Percentiles rank a stretch among this genome's conserved stretches.
phyloP scores from a whole-genome alignment of 1,140 invertebrate species.

The Oryzaephilus surinamensis region DNA sequence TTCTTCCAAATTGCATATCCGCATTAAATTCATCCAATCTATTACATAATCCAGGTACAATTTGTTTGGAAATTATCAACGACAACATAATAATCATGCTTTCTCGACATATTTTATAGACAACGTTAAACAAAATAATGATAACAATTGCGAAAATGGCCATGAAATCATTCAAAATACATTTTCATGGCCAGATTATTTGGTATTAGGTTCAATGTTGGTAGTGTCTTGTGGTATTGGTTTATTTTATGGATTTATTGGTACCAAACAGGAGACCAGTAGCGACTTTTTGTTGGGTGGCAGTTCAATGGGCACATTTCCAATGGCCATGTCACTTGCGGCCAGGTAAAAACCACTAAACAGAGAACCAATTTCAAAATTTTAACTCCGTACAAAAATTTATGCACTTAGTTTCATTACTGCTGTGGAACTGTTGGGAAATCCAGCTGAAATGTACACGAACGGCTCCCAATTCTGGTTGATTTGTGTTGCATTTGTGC shows the following conservation, averaged over 20 bases:
- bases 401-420: slow-evolving; percentile 67
- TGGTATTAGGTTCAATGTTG: slow-evolving; percentile 58
- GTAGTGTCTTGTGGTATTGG: slow-evolving; percentile 66
- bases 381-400: not conserved
- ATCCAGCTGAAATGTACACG: slow-evolving; percentile 75
- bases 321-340: slow-evolving; percentile 67
- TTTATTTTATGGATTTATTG: slow-evolving; percentile 67
- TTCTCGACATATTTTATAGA: too few species aligned
- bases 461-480: slow-evolving; percentile 71
- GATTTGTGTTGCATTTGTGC: slow-evolving; percentile 58
- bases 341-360: slow-evolving; percentile 45
- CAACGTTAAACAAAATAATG: too few species aligned
- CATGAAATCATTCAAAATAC: slow-evolving; percentile 18
- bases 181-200: slow-evolving; percentile 60
- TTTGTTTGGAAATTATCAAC: too few species aligned
- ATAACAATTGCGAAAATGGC: slow-evolving; percentile 15
- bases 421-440: slow-evolving; percentile 69
- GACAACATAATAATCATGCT: too few species aligned
- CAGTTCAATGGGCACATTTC: slow-evolving; percentile 62
- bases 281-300: slow-evolving; percentile 69
- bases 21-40: too few species aligned
- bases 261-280: slow-evolving; percentile 60
- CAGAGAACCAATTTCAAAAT: not conserved
- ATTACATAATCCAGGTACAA: too few species aligned
- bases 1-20: too few species aligned